A percentile compares a stretch with the other conserved stretches of the same genome.
Conservation (phyloP, 2,888 invertebrate species). For the Rhodophaea formosa region DNA sequence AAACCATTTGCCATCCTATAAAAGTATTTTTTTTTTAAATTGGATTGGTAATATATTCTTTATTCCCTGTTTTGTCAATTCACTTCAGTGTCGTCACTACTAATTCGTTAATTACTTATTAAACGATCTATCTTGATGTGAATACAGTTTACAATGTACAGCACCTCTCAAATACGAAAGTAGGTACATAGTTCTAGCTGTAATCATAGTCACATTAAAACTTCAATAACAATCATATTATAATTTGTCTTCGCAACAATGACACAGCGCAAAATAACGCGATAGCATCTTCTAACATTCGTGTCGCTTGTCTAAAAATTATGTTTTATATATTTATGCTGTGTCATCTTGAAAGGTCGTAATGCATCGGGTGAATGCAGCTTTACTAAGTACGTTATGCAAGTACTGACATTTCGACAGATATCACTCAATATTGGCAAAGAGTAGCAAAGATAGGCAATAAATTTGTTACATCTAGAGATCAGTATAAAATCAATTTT, state of each 20-base stretch:
- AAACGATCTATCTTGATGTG: too few species aligned
- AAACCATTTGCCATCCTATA: too few species aligned
- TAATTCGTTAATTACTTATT: too few species aligned
- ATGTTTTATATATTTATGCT: slow-evolving; percentile 7
- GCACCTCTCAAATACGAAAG: neutral
- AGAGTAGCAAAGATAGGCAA: neutral
- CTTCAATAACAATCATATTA: neutral
- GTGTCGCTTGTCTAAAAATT: neutral
- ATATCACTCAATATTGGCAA: neutral
- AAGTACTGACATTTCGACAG: slow-evolving; percentile 7
- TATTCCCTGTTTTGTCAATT: too few species aligned
- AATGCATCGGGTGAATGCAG: slow-evolving; percentile 10
- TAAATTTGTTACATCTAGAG: neutral
- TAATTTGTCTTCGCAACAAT: slow-evolving; percentile 4
- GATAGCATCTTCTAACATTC: neutral
- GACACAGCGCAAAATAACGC: neutral
- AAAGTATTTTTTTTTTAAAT: too few species aligned
- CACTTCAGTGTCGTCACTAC: too few species aligned
- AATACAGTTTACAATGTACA: neutral
- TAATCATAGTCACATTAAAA: neutral
- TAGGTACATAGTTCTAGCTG: neutral
- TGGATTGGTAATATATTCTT: too few species aligned
- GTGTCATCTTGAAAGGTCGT: slow-evolving; percentile 6
- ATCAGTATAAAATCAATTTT: neutral
- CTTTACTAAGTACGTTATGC: neutral